Evolutionary conservation across 1,140 invertebrate genomes (phyloP).

Genomic region (Oryzaephilus surinamensis): DNA sequence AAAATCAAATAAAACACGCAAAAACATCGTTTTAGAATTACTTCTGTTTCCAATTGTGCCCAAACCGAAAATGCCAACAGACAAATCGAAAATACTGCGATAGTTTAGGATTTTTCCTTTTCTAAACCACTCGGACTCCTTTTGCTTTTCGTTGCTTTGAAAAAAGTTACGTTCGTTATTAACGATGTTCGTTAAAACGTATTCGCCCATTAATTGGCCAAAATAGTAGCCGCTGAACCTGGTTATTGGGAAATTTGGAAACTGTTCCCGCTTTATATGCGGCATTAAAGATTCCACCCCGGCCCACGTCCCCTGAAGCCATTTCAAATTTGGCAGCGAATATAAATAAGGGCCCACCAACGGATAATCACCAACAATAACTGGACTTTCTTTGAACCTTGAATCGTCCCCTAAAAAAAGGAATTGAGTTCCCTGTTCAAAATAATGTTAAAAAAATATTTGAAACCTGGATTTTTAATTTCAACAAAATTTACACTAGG

Average conservation of each 20-base stretch:
- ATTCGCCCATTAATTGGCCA: conserved; percentile 45
- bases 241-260: conserved; percentile 29
- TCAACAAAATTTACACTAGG: conserved; percentile 24
- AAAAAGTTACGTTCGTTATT: conserved; percentile 38
- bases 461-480: conserved; percentile 6
- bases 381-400: conserved; percentile 30
- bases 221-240: conserved; percentile 39
- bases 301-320: conserved; percentile 43
- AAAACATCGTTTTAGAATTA: conserved; percentile 23
- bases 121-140: conserved; percentile 31
- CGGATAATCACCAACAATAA: conserved; percentile 38
- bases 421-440: conserved; percentile 21
- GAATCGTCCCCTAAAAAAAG: conserved; percentile 9
- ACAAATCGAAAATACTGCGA: conserved; percentile 37
- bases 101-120: conserved; percentile 33
- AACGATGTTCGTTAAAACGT: conserved; percentile 44
- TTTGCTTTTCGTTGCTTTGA: conserved; percentile 36
- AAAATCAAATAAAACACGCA: conserved; percentile 4
- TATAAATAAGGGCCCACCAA: conserved; percentile 33
- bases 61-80: conserved; percentile 42
- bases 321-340: conserved; percentile 35
- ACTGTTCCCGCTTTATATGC: background rate
- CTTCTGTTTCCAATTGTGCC: conserved; percentile 41
- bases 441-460: background rate
- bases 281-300: conserved; percentile 34